Base-by-base conservation (phyloP, 2,113 vertebrate genomes). In the Morone chrysops region DNA sequence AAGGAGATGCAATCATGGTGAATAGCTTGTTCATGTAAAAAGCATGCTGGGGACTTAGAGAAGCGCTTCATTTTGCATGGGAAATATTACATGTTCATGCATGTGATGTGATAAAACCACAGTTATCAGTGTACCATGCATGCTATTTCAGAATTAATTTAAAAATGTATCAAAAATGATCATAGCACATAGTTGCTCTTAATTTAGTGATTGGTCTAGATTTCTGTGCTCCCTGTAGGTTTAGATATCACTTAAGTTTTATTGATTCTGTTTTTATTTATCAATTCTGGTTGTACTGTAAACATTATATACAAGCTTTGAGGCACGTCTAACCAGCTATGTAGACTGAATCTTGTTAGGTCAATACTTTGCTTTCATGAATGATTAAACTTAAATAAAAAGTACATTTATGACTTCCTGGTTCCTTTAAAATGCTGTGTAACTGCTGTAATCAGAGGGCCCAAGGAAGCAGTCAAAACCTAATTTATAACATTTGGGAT, bases 1-100 rank as follows among this genome's bases (percentile, higher is more conserved):
- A 89, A 76, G 85, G 65, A 88, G 78, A 84, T 89, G 61, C 66
- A 83, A 71, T 81, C 57, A 92, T 85, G 87, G 92, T 93, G 90
- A 92, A 86, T 85, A 87, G 80, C 50, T 87, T 84, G 60, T 83
- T 87, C 47, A 40, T 86, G 70, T 81, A 83, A 79, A 86, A 72
- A 86, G 85, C 90, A 94, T 93, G 91, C 56, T 82, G 70, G 40
- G 51, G 81, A 77, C 25, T 59, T 54, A 70, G 43, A 86, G 65
- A 67, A 43, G 6, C 69, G 22, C 50, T 48, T 76, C 0, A 67
- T 84, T 71, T 72, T 87, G 92, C 89, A 91, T 91, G 89, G 63
- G 65, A 79, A 65, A 62, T 17, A 47, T 22, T 9, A 10, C 45
- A 41, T 82, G 56, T 76, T 62, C 63, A 31, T 84, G 89, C 92